Evolutionary conservation across 2,888 invertebrate species (phyloP), one percentile per base, ranked within the genome.

Genomic region (Caenorhabditis sp.): DNA sequence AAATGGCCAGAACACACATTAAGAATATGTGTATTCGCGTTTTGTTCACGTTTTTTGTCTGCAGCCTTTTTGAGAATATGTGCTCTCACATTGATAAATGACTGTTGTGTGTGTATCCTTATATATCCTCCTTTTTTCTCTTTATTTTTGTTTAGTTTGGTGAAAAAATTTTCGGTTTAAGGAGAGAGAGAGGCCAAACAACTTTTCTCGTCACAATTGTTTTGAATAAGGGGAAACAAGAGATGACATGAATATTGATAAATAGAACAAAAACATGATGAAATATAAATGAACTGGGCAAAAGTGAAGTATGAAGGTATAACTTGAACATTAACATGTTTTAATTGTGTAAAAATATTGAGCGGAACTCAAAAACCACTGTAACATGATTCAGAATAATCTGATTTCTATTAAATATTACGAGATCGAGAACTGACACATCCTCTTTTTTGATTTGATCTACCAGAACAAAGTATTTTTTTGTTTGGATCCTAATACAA

Each of bases 81-180:
- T 67, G 67, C 67, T 71, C 67, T 56, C 63, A 61, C 57, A 67
- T 71, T 72, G 67, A 72, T 67, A 67, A 72, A 72, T 72, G 72
- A 72, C 67, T 64, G 62, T 67, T 71, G 63, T 52, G 64, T 65
- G 65, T 64, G 43, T 43, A 36, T 36, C 52, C 23, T 52, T 43
- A 14, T 43, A 43, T 43, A 43, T 26, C 56, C 23, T 25, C 56
- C 8, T 26, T 56, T 56, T 56, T 43, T 43, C 43, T 43, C 43
- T 43, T 43, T 43, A 43, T 43, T 43, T 43, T 43, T 43, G 43
- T 43, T 43, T 43, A 43, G 43, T 43, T 43, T 43, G 43, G 43
- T 43, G 52, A 52, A 52, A 52, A 52, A 52, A 21, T 52, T 52
- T n/a, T 52, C 12, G 52, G 21, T 52, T 17, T 23, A 52, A 21